These are phyloP conservation scores for Eupeodes corollae DNA, from an alignment of 1,140 invertebrate genomes.

Conservation along the genomic window DNA sequence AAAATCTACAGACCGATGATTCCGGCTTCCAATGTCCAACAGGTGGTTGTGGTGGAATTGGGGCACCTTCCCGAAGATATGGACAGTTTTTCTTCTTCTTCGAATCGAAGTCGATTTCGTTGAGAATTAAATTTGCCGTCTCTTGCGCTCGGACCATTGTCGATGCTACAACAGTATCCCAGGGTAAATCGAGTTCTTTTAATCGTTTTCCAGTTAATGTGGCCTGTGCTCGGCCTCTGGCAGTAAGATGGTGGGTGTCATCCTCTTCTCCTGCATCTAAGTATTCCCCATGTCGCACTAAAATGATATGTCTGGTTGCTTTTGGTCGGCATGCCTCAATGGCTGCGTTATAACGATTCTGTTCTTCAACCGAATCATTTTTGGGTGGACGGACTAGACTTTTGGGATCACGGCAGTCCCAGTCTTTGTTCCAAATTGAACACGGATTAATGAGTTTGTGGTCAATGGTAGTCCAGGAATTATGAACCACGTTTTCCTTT, in stretches of 20 bases:
- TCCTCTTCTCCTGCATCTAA: slow-evolving; percentile 61
- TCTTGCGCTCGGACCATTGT: slow-evolving; percentile 90
- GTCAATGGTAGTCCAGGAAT: slow-evolving; percentile 54
- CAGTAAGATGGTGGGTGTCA: slow-evolving; percentile 64
- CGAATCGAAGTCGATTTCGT: slow-evolving; percentile 23
- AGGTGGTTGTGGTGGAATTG: slow-evolving; percentile 88
- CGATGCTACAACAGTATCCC: slow-evolving; percentile 67
- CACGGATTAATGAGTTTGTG: slow-evolving; percentile 39
- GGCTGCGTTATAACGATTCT: slow-evolving; percentile 52
- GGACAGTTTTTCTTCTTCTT: slow-evolving; percentile 54
- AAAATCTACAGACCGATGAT: slow-evolving; percentile 48
- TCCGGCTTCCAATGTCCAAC: slow-evolving; percentile 77
- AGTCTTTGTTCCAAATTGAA: slow-evolving; percentile 72
- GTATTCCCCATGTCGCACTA: slow-evolving; percentile 94
- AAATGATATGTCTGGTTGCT: slow-evolving; percentile 69
- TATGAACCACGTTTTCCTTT: slow-evolving; percentile 13
- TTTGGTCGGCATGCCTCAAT: slow-evolving; percentile 53
- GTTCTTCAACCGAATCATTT: slow-evolving; percentile 42
- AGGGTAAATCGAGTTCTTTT: slow-evolving; percentile 63
- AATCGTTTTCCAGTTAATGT: slow-evolving; percentile 66
- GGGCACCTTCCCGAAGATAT: slow-evolving; percentile 86
- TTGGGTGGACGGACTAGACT: slow-evolving; percentile 53
- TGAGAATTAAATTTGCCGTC: slow-evolving; percentile 72
- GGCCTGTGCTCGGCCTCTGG: slow-evolving; percentile 73
- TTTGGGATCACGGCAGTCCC: slow-evolving; percentile 72